phyloP scores from a whole-genome alignment of 2,888 invertebrate genomes.

The Harpalus rufipes region DNA sequence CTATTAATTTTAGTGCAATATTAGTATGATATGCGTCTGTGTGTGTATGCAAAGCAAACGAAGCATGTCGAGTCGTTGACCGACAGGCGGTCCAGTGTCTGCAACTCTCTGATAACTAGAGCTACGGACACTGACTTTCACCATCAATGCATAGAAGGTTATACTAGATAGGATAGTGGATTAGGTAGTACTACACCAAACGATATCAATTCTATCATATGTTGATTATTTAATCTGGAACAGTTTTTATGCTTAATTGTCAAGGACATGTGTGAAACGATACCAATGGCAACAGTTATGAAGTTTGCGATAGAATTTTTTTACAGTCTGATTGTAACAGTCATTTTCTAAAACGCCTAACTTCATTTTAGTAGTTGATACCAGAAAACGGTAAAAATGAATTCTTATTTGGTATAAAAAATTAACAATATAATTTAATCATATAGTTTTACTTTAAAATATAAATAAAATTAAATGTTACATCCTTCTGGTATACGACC shows the following conservation, averaged over 20 bases:
- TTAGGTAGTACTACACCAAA: not conserved
- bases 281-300: too few species aligned
- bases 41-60: slow-evolving; percentile 22
- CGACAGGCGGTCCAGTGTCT: slow-evolving; percentile 24
- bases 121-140: slow-evolving; percentile 49
- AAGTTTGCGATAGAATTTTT: too few species aligned
- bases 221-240: not conserved
- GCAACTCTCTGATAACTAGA: slow-evolving; percentile 30
- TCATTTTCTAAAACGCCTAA: too few species aligned
- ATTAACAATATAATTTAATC: too few species aligned
- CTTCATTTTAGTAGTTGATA: too few species aligned
- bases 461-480: too few species aligned
- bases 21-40: slow-evolving; percentile 17
- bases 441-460: too few species aligned
- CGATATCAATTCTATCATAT: not conserved
- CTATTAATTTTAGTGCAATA: slow-evolving; percentile 14
- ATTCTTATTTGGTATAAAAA: too few species aligned
- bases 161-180: not conserved
- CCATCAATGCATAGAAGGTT: slow-evolving; percentile 49
- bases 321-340: too few species aligned
- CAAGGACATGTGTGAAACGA: slow-evolving; percentile 17
- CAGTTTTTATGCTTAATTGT: slow-evolving; percentile 21
- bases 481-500: too few species aligned
- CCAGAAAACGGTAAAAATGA: too few species aligned
- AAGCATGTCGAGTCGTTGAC: slow-evolving; percentile 45